These are phyloP conservation scores for Lycaon pictus DNA, from an alignment of 2,113 vertebrate species.

Conservation along the genomic window DNA sequence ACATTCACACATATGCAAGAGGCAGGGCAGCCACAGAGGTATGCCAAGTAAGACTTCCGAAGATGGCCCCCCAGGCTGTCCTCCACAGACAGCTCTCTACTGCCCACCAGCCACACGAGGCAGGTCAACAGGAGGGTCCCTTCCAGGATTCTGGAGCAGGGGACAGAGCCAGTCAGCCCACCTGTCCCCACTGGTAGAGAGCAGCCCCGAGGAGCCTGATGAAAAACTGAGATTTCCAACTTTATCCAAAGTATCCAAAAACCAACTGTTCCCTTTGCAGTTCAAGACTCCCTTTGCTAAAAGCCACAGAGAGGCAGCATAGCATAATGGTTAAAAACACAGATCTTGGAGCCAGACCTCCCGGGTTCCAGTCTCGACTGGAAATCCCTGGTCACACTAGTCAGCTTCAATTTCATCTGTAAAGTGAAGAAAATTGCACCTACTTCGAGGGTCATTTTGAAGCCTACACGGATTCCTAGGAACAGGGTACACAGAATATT, in stretches of 20 bases:
- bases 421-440: neutral
- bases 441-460: neutral
- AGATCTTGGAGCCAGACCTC: neutral
- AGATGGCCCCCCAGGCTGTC: neutral
- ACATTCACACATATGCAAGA: neutral
- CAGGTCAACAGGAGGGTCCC: neutral
- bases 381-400: neutral
- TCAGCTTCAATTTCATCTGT: neutral
- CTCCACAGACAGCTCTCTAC: neutral
- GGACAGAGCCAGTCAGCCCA: neutral
- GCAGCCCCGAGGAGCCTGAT: neutral
- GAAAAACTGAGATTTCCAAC: neutral
- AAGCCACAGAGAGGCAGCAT: neutral
- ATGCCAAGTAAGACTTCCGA: neutral
- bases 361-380: neutral
- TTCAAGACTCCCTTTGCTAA: neutral
- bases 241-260: neutral
- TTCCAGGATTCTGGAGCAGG: neutral
- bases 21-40: fast-evolving
- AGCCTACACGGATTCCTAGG: neutral
- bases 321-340: fast-evolving
- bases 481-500: fast-evolving
- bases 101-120: neutral
- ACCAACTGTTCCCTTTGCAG: neutral
- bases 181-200: fast-evolving